A percentile compares a stretch with the other conserved stretches of the same genome.
Conservation (phyloP, 2,797 vertebrate species). For the Pitangus sulphuratus region DNA sequence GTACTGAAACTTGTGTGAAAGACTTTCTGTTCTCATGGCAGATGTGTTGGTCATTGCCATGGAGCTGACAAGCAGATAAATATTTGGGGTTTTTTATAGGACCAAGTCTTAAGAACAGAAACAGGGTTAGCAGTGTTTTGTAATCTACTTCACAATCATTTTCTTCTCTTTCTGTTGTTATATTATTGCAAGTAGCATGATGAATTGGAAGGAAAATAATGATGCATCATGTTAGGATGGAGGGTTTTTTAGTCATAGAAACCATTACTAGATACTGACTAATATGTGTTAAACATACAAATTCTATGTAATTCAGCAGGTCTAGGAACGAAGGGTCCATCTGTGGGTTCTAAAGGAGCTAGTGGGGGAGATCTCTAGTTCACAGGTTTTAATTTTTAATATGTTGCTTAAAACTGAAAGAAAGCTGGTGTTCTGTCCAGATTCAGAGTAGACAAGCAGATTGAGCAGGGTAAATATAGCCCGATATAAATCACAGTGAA, state of each 20-base stretch:
- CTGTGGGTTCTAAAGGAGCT: not conserved
- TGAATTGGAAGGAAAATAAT: not conserved
- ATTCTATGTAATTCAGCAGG: not conserved
- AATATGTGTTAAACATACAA: not conserved
- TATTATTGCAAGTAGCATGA: not conserved
- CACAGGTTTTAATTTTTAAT: not conserved
- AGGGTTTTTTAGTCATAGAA: not conserved
- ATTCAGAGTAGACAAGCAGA: conserved; percentile 51
- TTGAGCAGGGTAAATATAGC: conserved; percentile 57
- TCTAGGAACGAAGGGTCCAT: not conserved
- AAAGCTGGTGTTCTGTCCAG: conserved; percentile 43
- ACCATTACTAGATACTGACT: not conserved
- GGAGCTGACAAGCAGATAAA: not conserved
- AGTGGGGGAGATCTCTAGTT: not conserved
- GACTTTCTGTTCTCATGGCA: not conserved
- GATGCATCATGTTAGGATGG: not conserved
- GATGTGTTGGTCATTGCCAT: not conserved
- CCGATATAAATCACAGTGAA: conserved; percentile 54
- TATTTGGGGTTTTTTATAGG: not conserved
- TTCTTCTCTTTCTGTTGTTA: not conserved
- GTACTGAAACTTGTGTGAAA: not conserved
- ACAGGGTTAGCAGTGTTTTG: not conserved
- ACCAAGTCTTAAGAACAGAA: not conserved
- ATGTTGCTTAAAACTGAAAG: not conserved
- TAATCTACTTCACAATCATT: not conserved